These are phyloP conservation scores for Gibbula magus DNA, from an alignment of 2,888 invertebrate species.

Conservation along the genomic window DNA sequence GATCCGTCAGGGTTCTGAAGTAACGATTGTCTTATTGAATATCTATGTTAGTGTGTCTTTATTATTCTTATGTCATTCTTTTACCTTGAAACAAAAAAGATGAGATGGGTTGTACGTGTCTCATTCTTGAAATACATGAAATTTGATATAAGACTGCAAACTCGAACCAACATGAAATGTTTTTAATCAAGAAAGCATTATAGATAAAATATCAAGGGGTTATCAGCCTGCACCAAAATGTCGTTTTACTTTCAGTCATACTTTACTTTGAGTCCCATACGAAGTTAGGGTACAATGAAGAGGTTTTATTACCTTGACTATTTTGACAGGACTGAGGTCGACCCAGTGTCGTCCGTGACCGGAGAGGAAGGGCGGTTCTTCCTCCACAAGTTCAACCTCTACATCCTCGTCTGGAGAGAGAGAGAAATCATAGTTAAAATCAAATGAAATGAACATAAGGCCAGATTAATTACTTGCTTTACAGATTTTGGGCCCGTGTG, in stretches of 20 bases:
- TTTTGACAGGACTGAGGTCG: conserved; percentile 93
- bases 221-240: not conserved
- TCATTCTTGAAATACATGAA: no score
- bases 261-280: not conserved
- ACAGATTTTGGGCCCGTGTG: no score
- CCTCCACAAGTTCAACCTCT: conserved; percentile 98
- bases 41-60: no score
- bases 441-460: not conserved
- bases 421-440: not conserved
- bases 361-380: conserved; percentile 94
- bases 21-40: no score
- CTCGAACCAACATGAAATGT: no score
- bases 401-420: conserved; percentile 89
- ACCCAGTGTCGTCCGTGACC: conserved; percentile 89
- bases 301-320: conserved; percentile 90
- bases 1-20: conserved; percentile 98
- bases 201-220: no score
- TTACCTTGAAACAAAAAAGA: no score
- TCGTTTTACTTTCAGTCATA: not conserved
- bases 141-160: no score
- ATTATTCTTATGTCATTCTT: no score
- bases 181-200: no score
- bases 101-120: no score
- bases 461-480: not conserved
- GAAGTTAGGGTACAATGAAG: not conserved